These are phyloP conservation scores for Amblyteles armatorius DNA, from an alignment of 2,888 invertebrate species.

Conservation along the genomic window DNA sequence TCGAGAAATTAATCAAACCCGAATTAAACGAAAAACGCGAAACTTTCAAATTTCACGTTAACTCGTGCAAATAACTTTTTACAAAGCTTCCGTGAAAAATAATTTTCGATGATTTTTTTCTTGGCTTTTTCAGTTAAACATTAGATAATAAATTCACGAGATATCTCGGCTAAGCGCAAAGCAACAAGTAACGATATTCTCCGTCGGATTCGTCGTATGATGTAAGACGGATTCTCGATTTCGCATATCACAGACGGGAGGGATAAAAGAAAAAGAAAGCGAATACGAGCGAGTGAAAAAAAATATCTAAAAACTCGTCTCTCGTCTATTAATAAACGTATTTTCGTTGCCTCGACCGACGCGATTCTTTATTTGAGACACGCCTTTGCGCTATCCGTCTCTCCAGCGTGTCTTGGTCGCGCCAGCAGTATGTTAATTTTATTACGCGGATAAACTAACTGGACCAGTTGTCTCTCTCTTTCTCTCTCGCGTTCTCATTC, in stretches of 20 bases:
- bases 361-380: conserved; percentile 59
- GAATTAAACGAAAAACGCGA: neutral
- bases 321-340: conserved; percentile 66
- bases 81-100: too few species aligned
- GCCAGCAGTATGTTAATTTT: conserved; percentile 69
- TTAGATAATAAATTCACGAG: neutral
- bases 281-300: conserved; percentile 48
- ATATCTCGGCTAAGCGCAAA: conserved; percentile 15
- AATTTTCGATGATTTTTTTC: too few species aligned
- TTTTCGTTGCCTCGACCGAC: conserved; percentile 58
- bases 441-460: conserved; percentile 64
- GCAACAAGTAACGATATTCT: neutral
- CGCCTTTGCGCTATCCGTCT: conserved; percentile 21
- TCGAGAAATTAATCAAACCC: neutral
- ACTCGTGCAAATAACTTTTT: too few species aligned
- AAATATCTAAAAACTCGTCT: conserved; percentile 41
- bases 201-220: neutral
- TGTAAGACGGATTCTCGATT: conserved; percentile 44
- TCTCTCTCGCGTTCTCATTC: conserved; percentile 17
- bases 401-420: conserved; percentile 59
- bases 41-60: too few species aligned
- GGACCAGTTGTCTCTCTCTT: conserved; percentile 40
- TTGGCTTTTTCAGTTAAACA: too few species aligned
- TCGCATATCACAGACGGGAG: conserved; percentile 60
- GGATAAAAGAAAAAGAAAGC: conserved; percentile 43